Evolutionary conservation across 2,797 vertebrate genomes (phyloP).

Genomic region (Dallia pectoralis): DNA sequence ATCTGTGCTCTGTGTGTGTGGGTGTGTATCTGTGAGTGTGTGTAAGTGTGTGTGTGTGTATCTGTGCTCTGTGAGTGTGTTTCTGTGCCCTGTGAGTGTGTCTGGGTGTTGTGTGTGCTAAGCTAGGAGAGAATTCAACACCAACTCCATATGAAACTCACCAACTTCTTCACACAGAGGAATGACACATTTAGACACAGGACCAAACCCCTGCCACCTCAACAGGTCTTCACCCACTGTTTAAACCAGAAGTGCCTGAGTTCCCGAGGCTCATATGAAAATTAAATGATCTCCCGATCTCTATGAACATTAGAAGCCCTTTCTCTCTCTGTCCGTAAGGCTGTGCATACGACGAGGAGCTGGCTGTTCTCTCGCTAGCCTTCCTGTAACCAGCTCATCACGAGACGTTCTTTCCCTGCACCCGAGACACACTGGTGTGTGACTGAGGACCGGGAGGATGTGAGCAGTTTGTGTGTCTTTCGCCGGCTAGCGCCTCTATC

Average conservation of each 20-base stretch:
- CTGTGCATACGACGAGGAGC: neutral
- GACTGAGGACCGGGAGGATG: constrained; percentile 5
- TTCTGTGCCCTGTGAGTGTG: neutral
- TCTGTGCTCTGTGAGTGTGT: too few relatives aligned
- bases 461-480: constrained; percentile 11
- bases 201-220: constrained; percentile 18
- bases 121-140: neutral
- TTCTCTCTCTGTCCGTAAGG: neutral
- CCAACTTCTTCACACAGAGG: constrained; percentile 10
- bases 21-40: too few relatives aligned
- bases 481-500: constrained; percentile 48
- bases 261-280: constrained; percentile 13
- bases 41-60: neutral
- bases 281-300: constrained; percentile 8
- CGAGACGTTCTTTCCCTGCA: neutral
- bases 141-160: constrained; percentile 2
- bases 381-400: constrained; percentile 5
- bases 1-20: too few relatives aligned
- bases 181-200: constrained; percentile 27
- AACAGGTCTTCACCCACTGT: neutral
- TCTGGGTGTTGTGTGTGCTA: neutral
- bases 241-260: constrained; percentile 1
- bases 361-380: constrained; percentile 22
- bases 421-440: neutral
- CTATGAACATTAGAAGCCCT: neutral